Percentiles rank a stretch among this genome's conserved stretches.
These are phyloP conservation scores for Axis porcinus DNA, from an alignment of 2,113 vertebrate species.

Conservation along the genomic window DNA sequence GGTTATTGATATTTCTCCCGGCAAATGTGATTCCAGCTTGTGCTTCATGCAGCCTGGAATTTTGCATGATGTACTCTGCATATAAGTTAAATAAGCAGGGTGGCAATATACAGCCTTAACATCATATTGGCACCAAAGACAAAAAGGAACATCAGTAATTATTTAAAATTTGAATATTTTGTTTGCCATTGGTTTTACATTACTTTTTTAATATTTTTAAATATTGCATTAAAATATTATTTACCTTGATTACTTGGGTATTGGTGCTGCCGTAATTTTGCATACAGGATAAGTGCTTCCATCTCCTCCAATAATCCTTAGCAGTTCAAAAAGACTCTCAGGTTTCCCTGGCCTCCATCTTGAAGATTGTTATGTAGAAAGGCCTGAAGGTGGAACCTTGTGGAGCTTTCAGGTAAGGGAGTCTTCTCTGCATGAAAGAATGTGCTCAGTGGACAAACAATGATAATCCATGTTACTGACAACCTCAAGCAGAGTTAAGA, in stretches of 20 bases:
- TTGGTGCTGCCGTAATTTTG: background rate
- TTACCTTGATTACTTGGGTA: background rate
- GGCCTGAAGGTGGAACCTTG: background rate
- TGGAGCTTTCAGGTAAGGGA: background rate
- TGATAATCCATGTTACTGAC: background rate
- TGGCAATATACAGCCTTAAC: no score
- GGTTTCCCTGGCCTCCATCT: background rate
- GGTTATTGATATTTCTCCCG: no score
- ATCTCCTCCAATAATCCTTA: background rate
- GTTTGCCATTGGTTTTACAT: background rate
- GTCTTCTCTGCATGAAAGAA: background rate
- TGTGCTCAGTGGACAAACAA: background rate
- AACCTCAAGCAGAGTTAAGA: background rate
- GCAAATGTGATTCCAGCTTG: no score
- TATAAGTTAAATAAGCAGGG: no score
- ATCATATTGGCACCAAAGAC: no score
- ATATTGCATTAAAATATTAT: background rate
- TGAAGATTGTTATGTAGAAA: background rate
- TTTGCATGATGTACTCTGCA: no score
- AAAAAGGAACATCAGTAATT: background rate
- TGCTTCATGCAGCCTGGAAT: no score
- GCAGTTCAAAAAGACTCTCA: background rate
- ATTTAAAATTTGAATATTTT: background rate
- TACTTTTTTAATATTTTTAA: background rate
- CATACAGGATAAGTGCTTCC: background rate